These are phyloP conservation scores for Podarcis cretensis DNA, from an alignment of 2,113 vertebrate species.

Conservation along the genomic window DNA sequence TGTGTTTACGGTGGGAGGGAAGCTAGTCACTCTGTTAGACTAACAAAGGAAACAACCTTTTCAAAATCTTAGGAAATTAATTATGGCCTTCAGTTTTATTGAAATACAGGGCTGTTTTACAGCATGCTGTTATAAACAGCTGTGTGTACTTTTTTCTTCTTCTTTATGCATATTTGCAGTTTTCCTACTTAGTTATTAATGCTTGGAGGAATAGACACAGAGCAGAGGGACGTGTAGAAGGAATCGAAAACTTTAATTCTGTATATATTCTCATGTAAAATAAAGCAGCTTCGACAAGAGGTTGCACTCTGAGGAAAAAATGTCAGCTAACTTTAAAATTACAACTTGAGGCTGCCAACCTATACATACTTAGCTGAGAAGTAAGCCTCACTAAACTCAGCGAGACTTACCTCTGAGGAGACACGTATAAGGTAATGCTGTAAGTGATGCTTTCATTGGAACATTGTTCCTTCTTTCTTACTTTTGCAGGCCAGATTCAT, in stretches of 20 bases:
- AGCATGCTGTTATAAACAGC: constrained; percentile 24
- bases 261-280: not conserved
- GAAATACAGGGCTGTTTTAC: constrained; percentile 16
- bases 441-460: too few species aligned
- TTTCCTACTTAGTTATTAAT: constrained; percentile 12
- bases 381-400: too few species aligned
- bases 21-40: constrained; percentile 22
- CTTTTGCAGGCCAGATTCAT: too few species aligned
- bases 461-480: too few species aligned
- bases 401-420: too few species aligned
- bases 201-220: not conserved
- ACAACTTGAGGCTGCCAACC: not conserved
- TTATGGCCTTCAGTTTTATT: constrained; percentile 34
- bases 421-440: too few species aligned
- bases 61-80: constrained; percentile 37
- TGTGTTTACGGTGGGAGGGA: constrained; percentile 28
- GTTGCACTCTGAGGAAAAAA: not conserved
- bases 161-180: constrained; percentile 8
- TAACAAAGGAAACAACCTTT: constrained; percentile 29
- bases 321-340: not conserved
- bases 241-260: not conserved
- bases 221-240: not conserved
- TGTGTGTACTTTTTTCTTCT: not conserved
- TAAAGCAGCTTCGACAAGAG: not conserved
- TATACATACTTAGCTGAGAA: too few species aligned